phyloP scores from a whole-genome alignment of 2,797 vertebrate species.

The Myotis planiceps region DNA sequence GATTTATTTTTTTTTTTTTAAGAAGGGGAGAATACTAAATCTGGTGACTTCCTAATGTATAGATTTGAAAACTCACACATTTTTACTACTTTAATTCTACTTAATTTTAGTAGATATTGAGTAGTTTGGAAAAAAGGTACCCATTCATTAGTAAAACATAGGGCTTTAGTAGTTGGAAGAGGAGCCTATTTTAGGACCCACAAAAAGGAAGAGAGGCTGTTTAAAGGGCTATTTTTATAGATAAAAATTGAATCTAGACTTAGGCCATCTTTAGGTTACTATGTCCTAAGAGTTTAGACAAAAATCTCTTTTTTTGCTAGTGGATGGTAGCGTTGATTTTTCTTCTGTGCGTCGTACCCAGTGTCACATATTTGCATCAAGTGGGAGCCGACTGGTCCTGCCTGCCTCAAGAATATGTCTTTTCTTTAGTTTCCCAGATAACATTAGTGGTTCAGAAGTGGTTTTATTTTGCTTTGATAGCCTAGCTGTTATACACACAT shows the following conservation, averaged over 20 bases:
- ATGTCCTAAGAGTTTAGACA: background rate
- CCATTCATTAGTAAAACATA: constrained; percentile 53
- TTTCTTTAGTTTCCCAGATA: background rate
- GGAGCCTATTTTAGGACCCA: constrained; percentile 5
- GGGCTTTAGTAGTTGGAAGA: constrained; percentile 26
- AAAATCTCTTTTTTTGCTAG: background rate
- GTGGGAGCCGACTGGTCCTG: background rate
- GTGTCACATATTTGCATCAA: background rate
- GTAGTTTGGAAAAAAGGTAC: constrained; percentile 54
- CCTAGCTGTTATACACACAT: background rate
- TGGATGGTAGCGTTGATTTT: background rate
- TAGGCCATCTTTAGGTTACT: background rate
- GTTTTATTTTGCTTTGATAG: background rate
- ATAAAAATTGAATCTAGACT: constrained; percentile 38
- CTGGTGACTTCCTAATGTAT: constrained; percentile 55
- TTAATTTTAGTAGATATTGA: constrained; percentile 69
- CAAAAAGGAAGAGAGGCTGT: background rate
- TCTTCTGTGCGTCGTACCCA: background rate
- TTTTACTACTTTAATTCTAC: constrained; percentile 61
- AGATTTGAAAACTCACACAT: constrained; percentile 59
- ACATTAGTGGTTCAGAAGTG: constrained; percentile 27
- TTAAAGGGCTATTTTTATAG: constrained; percentile 32
- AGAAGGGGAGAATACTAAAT: constrained; percentile 68
- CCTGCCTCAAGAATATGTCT: constrained; percentile 23
- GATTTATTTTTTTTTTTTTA: constrained; percentile 73